Conservation (phyloP, 2,888 invertebrate genomes). For the Xylota sylvarum region DNA sequence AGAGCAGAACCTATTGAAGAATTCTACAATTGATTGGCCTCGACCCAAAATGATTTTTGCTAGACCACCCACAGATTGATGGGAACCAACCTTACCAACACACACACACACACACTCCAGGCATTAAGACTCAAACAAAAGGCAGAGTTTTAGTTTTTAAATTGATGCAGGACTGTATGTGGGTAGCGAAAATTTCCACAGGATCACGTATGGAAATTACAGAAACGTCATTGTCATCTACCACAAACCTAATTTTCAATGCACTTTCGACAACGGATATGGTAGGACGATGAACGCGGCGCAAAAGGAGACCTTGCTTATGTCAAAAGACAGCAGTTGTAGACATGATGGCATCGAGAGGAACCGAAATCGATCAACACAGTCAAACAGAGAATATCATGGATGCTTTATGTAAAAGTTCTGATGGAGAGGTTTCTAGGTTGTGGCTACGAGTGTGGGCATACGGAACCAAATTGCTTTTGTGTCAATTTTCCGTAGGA, state of each 20-base stretch:
- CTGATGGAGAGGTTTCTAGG: slow-evolving; percentile 8
- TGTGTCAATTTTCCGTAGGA: slow-evolving; percentile 51
- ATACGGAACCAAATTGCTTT: slow-evolving; percentile 58
- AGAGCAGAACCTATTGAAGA: slow-evolving; percentile 28
- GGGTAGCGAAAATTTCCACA: not conserved
- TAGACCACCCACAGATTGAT: slow-evolving; percentile 40
- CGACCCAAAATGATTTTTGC: slow-evolving; percentile 56
- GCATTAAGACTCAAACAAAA: slow-evolving; percentile 32
- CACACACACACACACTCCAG: not conserved
- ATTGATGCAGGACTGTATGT: slow-evolving; percentile 5
- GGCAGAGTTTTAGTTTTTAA: slow-evolving; percentile 42
- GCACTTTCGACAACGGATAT: slow-evolving; percentile 53
- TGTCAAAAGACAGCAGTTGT: slow-evolving; percentile 32
- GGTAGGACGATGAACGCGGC: not conserved
- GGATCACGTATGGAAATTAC: slow-evolving; percentile 65
- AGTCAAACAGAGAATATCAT: slow-evolving; percentile 51
- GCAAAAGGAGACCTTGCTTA: slow-evolving; percentile 33
- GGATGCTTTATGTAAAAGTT: slow-evolving; percentile 60
- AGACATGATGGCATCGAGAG: slow-evolving; percentile 6
- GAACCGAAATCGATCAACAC: slow-evolving; percentile 54
- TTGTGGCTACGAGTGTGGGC: slow-evolving; percentile 19
- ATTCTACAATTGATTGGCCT: slow-evolving; percentile 72
- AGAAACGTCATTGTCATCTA: slow-evolving; percentile 71
- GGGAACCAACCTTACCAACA: not conserved
- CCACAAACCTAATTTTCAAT: slow-evolving; percentile 72